Evolutionary conservation across 2,888 invertebrate species (phyloP).

Genomic region (Kryphioiulus occultus): DNA sequence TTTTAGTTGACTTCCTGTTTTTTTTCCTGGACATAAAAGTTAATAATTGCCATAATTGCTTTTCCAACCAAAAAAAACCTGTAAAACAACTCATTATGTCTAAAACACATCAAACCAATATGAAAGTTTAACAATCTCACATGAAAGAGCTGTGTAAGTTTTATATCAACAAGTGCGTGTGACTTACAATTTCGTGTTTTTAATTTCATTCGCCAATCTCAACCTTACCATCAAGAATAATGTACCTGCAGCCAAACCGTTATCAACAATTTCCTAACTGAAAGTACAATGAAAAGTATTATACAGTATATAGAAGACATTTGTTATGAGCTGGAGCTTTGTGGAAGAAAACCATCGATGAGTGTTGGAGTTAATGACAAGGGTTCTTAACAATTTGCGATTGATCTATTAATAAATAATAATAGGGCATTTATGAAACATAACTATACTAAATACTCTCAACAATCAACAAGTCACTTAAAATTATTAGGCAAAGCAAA

Average conservation of each 20-base stretch:
- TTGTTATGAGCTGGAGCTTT: conserved; percentile 7
- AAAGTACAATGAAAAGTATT: conserved; percentile 4
- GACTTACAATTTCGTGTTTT: neutral
- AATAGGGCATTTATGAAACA: neutral
- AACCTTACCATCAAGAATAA: neutral
- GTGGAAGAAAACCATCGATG: neutral
- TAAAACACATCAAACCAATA: neutral
- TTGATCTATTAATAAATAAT: conserved; percentile 14
- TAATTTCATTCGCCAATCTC: neutral
- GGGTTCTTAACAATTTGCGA: neutral
- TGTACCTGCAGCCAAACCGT: neutral
- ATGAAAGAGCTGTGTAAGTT: neutral
- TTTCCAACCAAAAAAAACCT: conserved; percentile 9
- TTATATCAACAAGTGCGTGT: conserved; percentile 11
- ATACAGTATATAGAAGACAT: conserved; percentile 16
- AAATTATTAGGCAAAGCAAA: neutral
- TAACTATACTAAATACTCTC: conserved; percentile 15
- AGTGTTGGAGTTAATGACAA: conserved; percentile 14
- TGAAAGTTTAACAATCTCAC: neutral
- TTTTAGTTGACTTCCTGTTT: too few species aligned
- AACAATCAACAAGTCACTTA: neutral
- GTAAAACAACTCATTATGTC: neutral
- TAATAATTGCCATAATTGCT: too few species aligned
- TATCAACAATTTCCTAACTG: conserved; percentile 14
- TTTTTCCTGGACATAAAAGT: too few species aligned